phyloP scores from a whole-genome alignment of 2,888 invertebrate species.

The Philereme vetulata region DNA sequence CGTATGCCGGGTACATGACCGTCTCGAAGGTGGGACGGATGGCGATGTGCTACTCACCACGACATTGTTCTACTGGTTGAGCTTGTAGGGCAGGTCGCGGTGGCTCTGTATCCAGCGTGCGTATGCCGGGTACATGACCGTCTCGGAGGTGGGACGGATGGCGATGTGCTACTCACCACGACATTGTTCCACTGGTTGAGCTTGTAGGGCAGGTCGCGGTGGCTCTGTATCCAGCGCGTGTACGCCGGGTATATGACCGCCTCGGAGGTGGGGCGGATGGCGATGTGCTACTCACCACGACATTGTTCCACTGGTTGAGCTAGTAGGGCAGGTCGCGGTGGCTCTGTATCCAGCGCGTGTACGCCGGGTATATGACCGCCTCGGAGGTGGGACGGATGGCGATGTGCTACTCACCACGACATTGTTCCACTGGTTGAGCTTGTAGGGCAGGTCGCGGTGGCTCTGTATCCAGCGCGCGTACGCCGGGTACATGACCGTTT shows the following conservation, averaged over 20 bases:
- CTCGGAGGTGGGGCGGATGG: not conserved
- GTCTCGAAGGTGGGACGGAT: no score
- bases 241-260: no score
- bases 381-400: conserved; percentile 99
- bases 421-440: no score
- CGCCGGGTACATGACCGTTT: no score
- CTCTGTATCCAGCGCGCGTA: no score
- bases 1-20: conserved; percentile 84
- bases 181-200: conserved; percentile 99
- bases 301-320: conserved; percentile 99
- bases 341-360: conserved; percentile 99
- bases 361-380: conserved; percentile 99
- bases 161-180: conserved; percentile 90
- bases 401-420: conserved; percentile 78
- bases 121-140: conserved; percentile 99
- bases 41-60: conserved; percentile 85
- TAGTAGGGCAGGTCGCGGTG: conserved; percentile 97
- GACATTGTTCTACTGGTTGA: conserved; percentile 99
- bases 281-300: conserved; percentile 87
- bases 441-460: no score
- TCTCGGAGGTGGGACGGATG: conserved; percentile 98
- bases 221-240: conserved; percentile 98
- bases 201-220: conserved; percentile 97
- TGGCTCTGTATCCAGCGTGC: conserved; percentile 99
- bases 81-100: conserved; percentile 96